Evolutionary conservation across 2,888 invertebrate species (phyloP), one percentile per base, ranked within the genome.

Genomic region (Coremacera marginata): DNA sequence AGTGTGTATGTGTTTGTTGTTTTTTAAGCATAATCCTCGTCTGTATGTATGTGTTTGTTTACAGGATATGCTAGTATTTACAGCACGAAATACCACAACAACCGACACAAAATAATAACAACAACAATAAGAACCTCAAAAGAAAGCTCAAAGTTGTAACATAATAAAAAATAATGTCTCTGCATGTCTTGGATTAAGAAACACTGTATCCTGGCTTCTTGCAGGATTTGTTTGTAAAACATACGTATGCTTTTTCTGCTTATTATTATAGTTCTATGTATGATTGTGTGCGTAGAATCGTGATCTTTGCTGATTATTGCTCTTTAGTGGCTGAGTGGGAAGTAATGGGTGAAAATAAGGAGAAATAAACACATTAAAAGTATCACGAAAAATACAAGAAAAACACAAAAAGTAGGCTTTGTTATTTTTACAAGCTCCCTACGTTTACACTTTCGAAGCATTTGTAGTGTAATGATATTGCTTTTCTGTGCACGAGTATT

Each of bases 121-220:
- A 57, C 31, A 55, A 72, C 60, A 72, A 71, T 34, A 31, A 37
- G 70, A 72, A 25, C 14, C 71, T 62, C 27, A 74, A 67, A 73
- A 63, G 19, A 27, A 44, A 65, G 34, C 79, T 79, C 79, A 80
- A 82, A 83, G 82, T 82, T 44, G n/a, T 70, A 55, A 83, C 82
- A 83, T 85, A 84, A 86, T 84, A 86, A 85, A 86, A 87, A 82
- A 86, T 84, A 84, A 86, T 84, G 84, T 83, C 81, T 67, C 78
- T 63, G 57, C 51, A 68, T 68, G 77, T 72, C 16, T 70, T 55
- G 75, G 67, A 70, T 77, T 75, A 79, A 22, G 22, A 57, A 57
- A 52, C 52, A 52, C 16, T 19, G 19, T 19, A n/a, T 52, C 52
- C 57, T 9, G 57, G 5, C 16, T 62, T 7, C 62, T 27, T 11